Evolutionary conservation across 1,140 invertebrate genomes (phyloP), one percentile per base, ranked within the genome.

Genomic region (Pseudomyrmex sp.): DNA sequence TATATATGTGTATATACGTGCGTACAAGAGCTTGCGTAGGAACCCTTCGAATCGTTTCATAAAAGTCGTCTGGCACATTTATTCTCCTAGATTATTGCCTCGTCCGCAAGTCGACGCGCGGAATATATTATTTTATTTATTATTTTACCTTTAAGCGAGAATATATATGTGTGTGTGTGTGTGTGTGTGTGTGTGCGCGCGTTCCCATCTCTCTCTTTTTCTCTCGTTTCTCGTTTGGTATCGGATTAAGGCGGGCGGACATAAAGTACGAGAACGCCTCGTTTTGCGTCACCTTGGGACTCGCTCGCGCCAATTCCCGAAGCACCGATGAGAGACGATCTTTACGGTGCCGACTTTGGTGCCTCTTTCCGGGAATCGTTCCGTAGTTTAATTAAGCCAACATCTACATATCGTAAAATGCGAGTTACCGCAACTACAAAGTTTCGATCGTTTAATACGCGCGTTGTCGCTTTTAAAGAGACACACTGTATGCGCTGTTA

Each of bases 61-160:
- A 89, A 89, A 89, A 89, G 88, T 89, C 88, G 87, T 89, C 88
- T 89, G 88, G 88, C 87, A 80, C 88, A 89, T 89, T 89, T 77
- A 82, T 89, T 89, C 68, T 62, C 76, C 82, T 85, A 89, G 87
- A 89, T 89, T 89, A 90, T 89, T 89, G 85, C 83, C 63, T 63
- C 52, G 56, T 59, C 50, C 76, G 77, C 85, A 73, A 77, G 58
- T 83, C 88, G 77, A 50, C 76, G 69, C 23, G 63, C 62, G 35
- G 50, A 44, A 70, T 77, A 86, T 74, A 82, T 82, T 83, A 89
- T 89, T 89, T 89, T 89, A 89, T 89, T 89, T 89, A 89, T 89
- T 89, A 89, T 89, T 89, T 89, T 88, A 87, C 75, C 52, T 79
- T 80, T 58, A 82, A 82, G 65, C 62, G 0, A 35, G 35, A 35